These are phyloP conservation scores for Suillia variegata DNA, from an alignment of 2,888 invertebrate species.

Conservation along the genomic window DNA sequence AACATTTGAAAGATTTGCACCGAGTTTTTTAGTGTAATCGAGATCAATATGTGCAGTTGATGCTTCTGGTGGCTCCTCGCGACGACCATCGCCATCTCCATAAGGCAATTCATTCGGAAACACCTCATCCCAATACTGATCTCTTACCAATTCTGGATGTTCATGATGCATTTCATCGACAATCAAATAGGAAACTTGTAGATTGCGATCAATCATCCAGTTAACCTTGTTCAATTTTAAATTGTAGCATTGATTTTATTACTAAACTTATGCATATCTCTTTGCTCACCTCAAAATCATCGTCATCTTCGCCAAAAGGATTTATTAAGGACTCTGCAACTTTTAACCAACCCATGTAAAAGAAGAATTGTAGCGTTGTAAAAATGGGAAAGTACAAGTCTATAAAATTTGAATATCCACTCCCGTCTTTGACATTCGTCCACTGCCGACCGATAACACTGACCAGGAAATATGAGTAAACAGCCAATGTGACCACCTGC, in stretches of 20 bases:
- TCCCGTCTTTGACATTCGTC: conserved; percentile 65
- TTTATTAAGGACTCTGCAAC: conserved; percentile 89
- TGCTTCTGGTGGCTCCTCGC: conserved; percentile 80
- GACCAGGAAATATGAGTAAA: conserved; percentile 87
- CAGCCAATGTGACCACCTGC: conserved; percentile 86
- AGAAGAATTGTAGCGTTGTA: conserved; percentile 83
- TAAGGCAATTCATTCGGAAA: conserved; percentile 83
- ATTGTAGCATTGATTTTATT: background rate
- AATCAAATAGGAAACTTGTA: conserved; percentile 85
- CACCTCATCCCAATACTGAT: conserved; percentile 90
- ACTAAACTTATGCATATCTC: background rate
- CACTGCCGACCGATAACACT: conserved; percentile 87
- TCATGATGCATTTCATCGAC: conserved; percentile 94
- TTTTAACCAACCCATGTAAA: conserved; percentile 89
- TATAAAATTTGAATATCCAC: conserved; percentile 64
- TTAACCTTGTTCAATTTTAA: conserved; percentile 68
- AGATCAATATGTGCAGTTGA: conserved; percentile 83
- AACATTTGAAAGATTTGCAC: background rate
- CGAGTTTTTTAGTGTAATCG: conserved; percentile 17
- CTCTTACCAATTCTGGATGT: conserved; percentile 82
- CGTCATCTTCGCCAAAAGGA: conserved; percentile 88
- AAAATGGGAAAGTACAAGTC: conserved; percentile 88
- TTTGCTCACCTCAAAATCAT: conserved; percentile 75
- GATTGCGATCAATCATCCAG: conserved; percentile 85
- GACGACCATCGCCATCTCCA: conserved; percentile 71